Percentiles rank a stretch among this genome's conserved stretches.
These are phyloP conservation scores for Aramus guarauna DNA, from an alignment of 2,113 vertebrate genomes.

Conservation along the genomic window DNA sequence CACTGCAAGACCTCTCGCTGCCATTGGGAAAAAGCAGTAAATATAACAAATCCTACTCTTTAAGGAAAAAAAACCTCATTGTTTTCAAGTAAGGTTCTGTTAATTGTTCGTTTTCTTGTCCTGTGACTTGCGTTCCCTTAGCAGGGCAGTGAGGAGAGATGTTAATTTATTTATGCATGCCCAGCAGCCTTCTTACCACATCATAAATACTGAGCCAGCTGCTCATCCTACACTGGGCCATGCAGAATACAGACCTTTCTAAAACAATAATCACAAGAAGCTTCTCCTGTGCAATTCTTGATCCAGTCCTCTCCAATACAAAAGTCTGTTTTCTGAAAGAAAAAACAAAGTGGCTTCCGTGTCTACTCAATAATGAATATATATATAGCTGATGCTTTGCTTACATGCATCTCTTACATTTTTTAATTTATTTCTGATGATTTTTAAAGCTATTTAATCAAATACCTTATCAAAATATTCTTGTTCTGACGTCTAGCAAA, in stretches of 20 bases:
- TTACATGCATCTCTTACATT: not conserved
- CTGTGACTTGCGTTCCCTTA: not conserved
- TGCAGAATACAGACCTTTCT: slow-evolving; percentile 71
- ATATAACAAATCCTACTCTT: not conserved
- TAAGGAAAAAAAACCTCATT: fast-evolving
- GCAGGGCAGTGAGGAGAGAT: not conserved
- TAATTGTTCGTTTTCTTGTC: not conserved
- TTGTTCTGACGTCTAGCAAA: not conserved
- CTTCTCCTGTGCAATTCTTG: not conserved
- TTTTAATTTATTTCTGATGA: not conserved
- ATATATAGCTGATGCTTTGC: not conserved
- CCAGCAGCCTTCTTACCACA: slow-evolving; percentile 67
- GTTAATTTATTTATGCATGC: not conserved
- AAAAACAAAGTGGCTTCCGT: not conserved
- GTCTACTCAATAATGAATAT: not conserved
- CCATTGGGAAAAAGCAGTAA: not conserved
- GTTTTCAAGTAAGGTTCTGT: not conserved
- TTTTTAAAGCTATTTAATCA: not conserved
- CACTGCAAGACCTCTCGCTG: not conserved
- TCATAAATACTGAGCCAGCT: slow-evolving; percentile 27
- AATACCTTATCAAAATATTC: not conserved
- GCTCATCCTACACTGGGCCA: slow-evolving; percentile 43
- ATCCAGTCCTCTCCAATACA: not conserved
- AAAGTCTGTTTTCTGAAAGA: not conserved
- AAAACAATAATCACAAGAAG: not conserved